Percentiles rank a stretch among this genome's conserved stretches.
phyloP scores from a whole-genome alignment of 2,797 vertebrate genomes.

The Alectoris magna region DNA sequence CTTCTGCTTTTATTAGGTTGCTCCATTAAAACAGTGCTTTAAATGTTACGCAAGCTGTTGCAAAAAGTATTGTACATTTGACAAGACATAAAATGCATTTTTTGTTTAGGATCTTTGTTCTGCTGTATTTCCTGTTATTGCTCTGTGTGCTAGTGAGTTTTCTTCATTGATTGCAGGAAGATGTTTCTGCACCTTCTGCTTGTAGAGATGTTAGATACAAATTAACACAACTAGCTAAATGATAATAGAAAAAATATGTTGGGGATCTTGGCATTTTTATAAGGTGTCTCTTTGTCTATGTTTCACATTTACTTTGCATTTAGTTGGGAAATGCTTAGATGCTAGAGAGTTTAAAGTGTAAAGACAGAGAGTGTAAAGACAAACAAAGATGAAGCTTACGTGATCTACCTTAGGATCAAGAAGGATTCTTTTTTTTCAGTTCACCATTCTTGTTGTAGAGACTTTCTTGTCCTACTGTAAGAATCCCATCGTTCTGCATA shows the following conservation, averaged over 20 bases:
- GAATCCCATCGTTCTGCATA: background rate
- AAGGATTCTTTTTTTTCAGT: background rate
- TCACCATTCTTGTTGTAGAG: background rate
- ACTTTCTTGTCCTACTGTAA: background rate
- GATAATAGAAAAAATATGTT: background rate
- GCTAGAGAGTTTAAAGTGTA: background rate
- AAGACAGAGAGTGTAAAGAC: too few relatives aligned
- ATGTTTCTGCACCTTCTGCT: background rate
- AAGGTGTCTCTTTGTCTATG: background rate
- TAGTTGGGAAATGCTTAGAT: background rate
- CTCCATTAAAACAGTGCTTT: background rate
- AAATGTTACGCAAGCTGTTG: background rate
- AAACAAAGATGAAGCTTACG: background rate
- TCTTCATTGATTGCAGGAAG: background rate
- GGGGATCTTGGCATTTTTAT: background rate
- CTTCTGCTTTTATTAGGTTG: background rate
- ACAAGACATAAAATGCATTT: background rate
- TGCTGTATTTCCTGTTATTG: background rate
- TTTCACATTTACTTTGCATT: background rate
- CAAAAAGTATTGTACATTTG: background rate
- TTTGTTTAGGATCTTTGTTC: background rate
- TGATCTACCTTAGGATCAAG: background rate
- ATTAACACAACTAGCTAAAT: background rate
- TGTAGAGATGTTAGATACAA: background rate
- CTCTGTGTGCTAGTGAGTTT: background rate